phyloP scores from a whole-genome alignment of 2,113 vertebrate genomes.

The Stomatorhinus ivindoensis region DNA sequence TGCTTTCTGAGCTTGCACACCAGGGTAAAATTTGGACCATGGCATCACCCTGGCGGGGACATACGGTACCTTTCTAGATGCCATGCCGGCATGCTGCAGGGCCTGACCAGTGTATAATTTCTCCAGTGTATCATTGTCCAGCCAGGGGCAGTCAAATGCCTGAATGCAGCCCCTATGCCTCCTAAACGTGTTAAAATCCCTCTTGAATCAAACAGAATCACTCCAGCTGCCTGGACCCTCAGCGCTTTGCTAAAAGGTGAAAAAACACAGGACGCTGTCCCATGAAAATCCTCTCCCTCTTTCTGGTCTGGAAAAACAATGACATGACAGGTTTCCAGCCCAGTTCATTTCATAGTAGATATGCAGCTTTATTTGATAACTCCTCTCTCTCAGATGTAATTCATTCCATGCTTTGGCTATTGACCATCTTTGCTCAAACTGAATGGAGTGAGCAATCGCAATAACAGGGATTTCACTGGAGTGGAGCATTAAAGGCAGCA shows the following conservation, averaged over 20 bases:
- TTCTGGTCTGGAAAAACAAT: neutral
- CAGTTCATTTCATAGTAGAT: neutral
- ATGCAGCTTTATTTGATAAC: neutral
- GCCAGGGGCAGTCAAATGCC: neutral
- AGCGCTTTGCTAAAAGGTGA: neutral
- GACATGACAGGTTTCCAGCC: neutral
- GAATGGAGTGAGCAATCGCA: conserved; percentile 48
- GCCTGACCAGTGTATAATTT: neutral
- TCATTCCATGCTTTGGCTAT: conserved; percentile 51
- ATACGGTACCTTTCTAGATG: too few relatives aligned
- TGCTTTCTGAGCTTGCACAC: neutral
- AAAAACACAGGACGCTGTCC: neutral
- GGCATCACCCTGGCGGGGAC: neutral
- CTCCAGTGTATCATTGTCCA: neutral
- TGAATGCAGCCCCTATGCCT: neutral
- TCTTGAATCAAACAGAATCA: neutral
- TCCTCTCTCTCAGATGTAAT: conserved; percentile 38
- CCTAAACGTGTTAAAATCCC: neutral
- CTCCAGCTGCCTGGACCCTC: neutral
- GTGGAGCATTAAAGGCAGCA: conserved; percentile 46
- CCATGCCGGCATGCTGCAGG: neutral
- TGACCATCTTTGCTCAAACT: conserved; percentile 56
- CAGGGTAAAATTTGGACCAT: neutral
- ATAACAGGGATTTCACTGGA: conserved; percentile 41
- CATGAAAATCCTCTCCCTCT: neutral